phyloP scores from a whole-genome alignment of 2,888 invertebrate species.

The Portevinia maculata region DNA sequence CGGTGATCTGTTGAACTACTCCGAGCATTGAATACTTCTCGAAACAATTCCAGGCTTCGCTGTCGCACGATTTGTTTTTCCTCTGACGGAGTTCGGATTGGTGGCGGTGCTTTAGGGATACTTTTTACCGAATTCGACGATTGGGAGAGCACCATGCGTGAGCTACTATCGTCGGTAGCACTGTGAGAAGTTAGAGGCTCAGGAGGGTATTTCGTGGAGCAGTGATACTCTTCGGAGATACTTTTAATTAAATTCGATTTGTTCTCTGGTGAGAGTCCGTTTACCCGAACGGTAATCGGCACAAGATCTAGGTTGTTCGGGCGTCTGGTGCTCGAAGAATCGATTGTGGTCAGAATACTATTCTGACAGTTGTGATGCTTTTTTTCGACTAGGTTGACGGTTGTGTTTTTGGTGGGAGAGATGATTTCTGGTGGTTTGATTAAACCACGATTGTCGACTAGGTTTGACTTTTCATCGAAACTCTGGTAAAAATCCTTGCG shows the following conservation, averaged over 20 bases:
- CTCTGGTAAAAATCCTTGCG: conserved; percentile 78
- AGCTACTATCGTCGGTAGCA: conserved; percentile 46
- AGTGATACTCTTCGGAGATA: conserved; percentile 78
- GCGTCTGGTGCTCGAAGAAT: conserved; percentile 64
- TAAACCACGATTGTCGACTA: conserved; percentile 78
- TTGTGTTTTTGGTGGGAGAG: conserved; percentile 76
- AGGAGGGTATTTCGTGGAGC: conserved; percentile 39
- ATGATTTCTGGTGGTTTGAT: conserved; percentile 42
- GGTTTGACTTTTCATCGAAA: conserved; percentile 81
- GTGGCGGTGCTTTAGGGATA: conserved; percentile 68
- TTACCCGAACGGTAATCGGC: conserved; percentile 76
- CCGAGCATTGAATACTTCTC: conserved; percentile 88
- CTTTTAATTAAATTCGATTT: conserved; percentile 81
- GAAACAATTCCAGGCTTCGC: conserved; percentile 89
- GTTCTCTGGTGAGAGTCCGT: conserved; percentile 76
- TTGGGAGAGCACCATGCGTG: conserved; percentile 78
- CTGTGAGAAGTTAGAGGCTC: conserved; percentile 70
- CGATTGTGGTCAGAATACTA: conserved; percentile 62
- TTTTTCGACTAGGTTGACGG: conserved; percentile 76
- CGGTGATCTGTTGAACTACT: conserved; percentile 85
- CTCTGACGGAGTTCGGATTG: conserved; percentile 51
- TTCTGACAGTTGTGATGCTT: conserved; percentile 73
- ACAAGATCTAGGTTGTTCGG: conserved; percentile 81
- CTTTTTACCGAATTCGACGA: conserved; percentile 78
- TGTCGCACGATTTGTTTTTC: conserved; percentile 84